phyloP scores from a whole-genome alignment of 2,113 vertebrate species.

The Acrocephalus kingi region DNA sequence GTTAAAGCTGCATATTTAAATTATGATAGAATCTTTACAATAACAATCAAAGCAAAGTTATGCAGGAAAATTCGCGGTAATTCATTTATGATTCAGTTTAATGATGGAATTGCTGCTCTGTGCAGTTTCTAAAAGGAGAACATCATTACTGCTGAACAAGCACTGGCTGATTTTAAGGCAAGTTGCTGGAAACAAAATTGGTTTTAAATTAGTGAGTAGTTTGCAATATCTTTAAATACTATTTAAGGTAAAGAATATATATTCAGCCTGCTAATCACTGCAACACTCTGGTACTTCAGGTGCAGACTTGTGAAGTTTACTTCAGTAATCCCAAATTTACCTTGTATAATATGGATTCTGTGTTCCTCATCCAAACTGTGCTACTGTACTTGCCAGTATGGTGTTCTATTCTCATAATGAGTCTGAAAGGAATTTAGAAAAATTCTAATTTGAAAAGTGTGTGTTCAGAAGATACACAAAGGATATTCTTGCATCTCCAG shows the following conservation, averaged over 20 bases:
- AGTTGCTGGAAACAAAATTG: constrained; percentile 20
- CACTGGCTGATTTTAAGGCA: neutral
- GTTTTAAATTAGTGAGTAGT: neutral
- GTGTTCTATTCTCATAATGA: neutral
- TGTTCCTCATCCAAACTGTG: neutral
- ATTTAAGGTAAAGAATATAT: neutral
- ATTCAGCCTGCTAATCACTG: neutral
- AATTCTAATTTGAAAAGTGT: neutral
- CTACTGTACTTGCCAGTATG: neutral
- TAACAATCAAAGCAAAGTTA: neutral
- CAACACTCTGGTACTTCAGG: neutral
- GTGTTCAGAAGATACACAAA: neutral
- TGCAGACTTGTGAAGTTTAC: neutral
- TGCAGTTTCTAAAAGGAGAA: constrained; percentile 16
- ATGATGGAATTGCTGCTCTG: constrained; percentile 2
- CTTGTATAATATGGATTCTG: neutral
- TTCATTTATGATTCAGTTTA: constrained; percentile 37
- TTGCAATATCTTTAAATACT: neutral
- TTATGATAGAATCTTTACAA: neutral
- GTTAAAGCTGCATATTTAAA: neutral
- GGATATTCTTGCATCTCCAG: neutral
- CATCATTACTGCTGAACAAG: neutral
- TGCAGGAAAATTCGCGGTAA: neutral
- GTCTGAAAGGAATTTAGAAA: neutral
- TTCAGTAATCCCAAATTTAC: neutral